Evolutionary conservation across 2,888 invertebrate species (phyloP).

Genomic region (Cerastis leucographa): DNA sequence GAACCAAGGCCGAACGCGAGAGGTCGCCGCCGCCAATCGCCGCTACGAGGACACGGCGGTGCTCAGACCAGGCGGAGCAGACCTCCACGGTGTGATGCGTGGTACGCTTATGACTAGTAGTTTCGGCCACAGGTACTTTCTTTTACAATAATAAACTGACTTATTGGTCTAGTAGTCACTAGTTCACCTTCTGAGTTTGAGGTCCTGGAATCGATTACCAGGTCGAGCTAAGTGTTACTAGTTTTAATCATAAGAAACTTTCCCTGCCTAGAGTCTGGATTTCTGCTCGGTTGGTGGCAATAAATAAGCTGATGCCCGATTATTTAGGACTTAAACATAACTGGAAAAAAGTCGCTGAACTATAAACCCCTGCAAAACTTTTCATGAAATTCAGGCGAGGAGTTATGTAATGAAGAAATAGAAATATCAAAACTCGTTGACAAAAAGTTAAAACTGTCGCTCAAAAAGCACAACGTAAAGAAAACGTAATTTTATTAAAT

Average conservation of each 20-base stretch:
- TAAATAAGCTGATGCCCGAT: neutral
- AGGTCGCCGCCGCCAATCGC: no score
- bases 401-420: neutral
- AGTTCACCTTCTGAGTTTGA: neutral
- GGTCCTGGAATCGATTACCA: neutral
- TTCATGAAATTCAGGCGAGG: neutral
- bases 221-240: neutral
- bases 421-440: neutral
- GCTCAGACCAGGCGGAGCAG: no score
- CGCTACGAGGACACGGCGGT: no score
- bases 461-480: slow-evolving; percentile 61
- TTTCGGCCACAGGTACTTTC: neutral
- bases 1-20: no score
- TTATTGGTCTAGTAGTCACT: neutral
- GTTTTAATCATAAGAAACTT: neutral
- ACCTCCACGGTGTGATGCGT: neutral
- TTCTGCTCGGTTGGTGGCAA: neutral
- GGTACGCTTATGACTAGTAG: neutral
- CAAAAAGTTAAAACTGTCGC: slow-evolving; percentile 60
- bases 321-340: neutral
- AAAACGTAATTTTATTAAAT: slow-evolving; percentile 63
- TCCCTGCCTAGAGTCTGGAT: neutral
- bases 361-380: neutral
- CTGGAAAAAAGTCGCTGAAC: neutral
- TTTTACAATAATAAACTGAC: neutral